A percentile compares a stretch with the other conserved stretches of the same genome.
Conservation (phyloP, 2,113 vertebrate genomes). For the Pseudopodoces humilis region DNA sequence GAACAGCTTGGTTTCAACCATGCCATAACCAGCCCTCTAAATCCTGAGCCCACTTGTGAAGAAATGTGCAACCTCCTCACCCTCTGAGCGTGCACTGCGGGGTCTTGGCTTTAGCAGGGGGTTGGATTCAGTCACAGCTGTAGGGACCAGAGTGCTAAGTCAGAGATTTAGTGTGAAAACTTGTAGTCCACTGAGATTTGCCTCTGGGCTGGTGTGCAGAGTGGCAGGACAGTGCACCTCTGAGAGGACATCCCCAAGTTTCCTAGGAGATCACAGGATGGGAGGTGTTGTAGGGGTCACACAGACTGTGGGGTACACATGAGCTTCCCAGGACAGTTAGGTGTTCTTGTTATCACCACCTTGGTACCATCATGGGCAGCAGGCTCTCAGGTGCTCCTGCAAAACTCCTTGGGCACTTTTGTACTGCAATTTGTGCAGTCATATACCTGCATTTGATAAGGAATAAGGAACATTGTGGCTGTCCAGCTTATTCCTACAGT, state of each 20-base stretch:
- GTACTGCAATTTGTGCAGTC: not conserved
- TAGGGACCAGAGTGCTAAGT: too few relatives aligned
- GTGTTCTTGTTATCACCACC: not conserved
- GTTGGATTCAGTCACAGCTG: not conserved
- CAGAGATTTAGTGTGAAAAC: not conserved
- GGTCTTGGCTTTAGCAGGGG: not conserved
- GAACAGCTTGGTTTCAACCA: fast-evolving
- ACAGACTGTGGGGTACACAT: fast-evolving
- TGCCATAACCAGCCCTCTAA: not conserved
- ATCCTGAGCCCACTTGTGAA: not conserved
- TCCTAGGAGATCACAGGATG: fast-evolving
- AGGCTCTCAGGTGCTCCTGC: not conserved
- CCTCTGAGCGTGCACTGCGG: fast-evolving
- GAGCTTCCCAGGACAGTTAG: not conserved
- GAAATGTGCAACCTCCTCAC: fast-evolving
- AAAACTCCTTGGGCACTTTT: not conserved
- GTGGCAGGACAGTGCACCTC: fast-evolving
- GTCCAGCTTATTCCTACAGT: not conserved
- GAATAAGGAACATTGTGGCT: not conserved
- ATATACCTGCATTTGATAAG: not conserved
- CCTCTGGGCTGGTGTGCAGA: not conserved
- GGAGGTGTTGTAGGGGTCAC: not conserved
- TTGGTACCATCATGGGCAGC: not conserved
- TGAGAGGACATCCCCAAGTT: fast-evolving
- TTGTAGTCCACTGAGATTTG: fast-evolving